Evolutionary conservation across 2,113 vertebrate species (phyloP), one percentile per base, ranked within the genome.

Genomic region (Struthio camelus): DNA sequence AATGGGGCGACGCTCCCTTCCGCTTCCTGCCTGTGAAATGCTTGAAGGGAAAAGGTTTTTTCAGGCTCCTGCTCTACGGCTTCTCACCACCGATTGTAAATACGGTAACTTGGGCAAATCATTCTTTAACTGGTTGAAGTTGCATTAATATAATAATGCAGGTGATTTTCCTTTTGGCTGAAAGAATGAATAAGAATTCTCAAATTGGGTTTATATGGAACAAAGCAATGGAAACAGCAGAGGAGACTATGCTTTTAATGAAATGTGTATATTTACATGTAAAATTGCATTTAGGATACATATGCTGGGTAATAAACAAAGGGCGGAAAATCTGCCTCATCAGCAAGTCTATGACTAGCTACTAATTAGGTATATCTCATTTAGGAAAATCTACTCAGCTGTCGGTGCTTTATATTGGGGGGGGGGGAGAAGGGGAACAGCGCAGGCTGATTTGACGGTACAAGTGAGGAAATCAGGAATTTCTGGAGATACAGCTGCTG

Each of bases 331-430:
- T 88, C 36, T 88, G 79, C 84, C 77, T 93, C 69, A 95, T 97
- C 96, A 96, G 95, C 96, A 93, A 95, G 67, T 94, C 67, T 90
- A 59, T 36, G 79, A 71, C 91, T 90, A 91, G 87, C 79, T 97
- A 83, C 93, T 97, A 95, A 96, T 96, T 83, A 96, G 93, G 76
- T 77, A 62, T 62, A 95, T 79, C 93, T 96, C 89, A 92, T 95
- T 96, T 95, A 95, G 93, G 62, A 92, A 96, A 97, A 94, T 46
- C 72, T 51, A 81, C 77, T 78, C 1, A 0, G 14, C 75, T 84
- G 76, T 61, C 66, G 56, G 71, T 59, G 59, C 51, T 93, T 78
- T 90, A 24, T 66, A 24, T 34, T 8, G 5, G 13, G 61, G 71
- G 44, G 3, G 28, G 22, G 7, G 82, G 65, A 85, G 65, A 48